Conservation (phyloP, 2,797 vertebrate species). For the Remorina albescens region DNA sequence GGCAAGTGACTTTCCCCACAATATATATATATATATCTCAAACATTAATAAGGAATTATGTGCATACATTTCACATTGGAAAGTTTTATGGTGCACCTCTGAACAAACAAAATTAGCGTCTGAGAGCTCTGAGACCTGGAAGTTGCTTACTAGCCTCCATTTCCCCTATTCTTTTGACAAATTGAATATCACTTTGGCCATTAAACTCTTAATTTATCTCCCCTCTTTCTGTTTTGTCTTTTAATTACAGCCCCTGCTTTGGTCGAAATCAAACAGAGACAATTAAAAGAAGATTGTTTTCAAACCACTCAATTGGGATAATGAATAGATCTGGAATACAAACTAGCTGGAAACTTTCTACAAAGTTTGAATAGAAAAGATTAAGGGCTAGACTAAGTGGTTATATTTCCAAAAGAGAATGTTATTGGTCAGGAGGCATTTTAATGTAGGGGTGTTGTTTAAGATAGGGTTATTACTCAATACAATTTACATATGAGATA, state of each 20-base stretch:
- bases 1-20: slow-evolving; percentile 20
- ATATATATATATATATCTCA: slow-evolving; percentile 27
- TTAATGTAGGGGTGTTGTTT: slow-evolving; percentile 30
- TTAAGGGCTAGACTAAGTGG: slow-evolving; percentile 54
- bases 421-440: slow-evolving; percentile 35
- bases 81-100: slow-evolving; percentile 27
- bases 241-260: slow-evolving; percentile 70
- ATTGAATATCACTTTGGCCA: slow-evolving; percentile 60
- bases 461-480: slow-evolving; percentile 37
- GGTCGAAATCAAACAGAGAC: slow-evolving; percentile 70
- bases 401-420: slow-evolving; percentile 34
- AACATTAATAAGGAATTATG: slow-evolving; percentile 37
- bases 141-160: slow-evolving; percentile 18
- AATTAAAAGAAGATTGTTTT: slow-evolving; percentile 72
- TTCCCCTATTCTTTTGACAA: slow-evolving; percentile 34
- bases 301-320: slow-evolving; percentile 56
- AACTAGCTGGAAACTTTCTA: slow-evolving; percentile 57
- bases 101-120: slow-evolving; percentile 22
- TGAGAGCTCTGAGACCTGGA: neutral
- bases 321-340: slow-evolving; percentile 63
- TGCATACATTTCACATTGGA: slow-evolving; percentile 17
- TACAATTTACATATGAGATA: slow-evolving; percentile 32
- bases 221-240: slow-evolving; percentile 43
- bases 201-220: slow-evolving; percentile 56
- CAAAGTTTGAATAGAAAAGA: slow-evolving; percentile 54